Evolutionary conservation across 2,888 invertebrate species (phyloP).

Genomic region (Mycalesis mineus): DNA sequence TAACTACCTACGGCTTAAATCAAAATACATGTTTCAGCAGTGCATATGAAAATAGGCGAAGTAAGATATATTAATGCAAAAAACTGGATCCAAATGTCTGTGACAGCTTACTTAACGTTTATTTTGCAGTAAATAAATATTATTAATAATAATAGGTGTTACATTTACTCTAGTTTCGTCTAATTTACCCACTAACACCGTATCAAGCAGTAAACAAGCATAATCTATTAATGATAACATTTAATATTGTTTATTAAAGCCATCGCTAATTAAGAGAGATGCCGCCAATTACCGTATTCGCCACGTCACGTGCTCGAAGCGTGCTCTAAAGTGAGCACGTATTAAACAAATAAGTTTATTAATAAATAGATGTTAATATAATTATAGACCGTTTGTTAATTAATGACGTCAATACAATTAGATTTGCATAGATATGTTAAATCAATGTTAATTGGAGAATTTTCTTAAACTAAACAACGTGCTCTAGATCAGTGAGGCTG

Average conservation of each 20-base stretch:
- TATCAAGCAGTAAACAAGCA: slow-evolving; percentile 18
- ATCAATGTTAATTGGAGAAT: too few relatives aligned
- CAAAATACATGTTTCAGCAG: too few relatives aligned
- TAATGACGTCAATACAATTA: slow-evolving; percentile 3
- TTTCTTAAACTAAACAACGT: too few relatives aligned
- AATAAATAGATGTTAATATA: background rate
- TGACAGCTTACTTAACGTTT: too few relatives aligned
- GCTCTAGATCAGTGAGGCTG: too few relatives aligned
- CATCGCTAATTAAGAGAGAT: slow-evolving; percentile 15
- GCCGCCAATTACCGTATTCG: slow-evolving; percentile 11
- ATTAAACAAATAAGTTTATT: slow-evolving; percentile 1
- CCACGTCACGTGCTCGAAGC: slow-evolving; percentile 23
- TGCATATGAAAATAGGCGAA: too few relatives aligned
- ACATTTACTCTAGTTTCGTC: background rate
- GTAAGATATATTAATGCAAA: too few relatives aligned
- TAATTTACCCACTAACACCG: slow-evolving; percentile 17
- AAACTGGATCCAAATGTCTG: too few relatives aligned
- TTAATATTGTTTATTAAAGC: slow-evolving; percentile 20
- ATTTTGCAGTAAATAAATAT: too few relatives aligned
- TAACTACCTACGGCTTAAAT: too few relatives aligned
- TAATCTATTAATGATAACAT: slow-evolving; percentile 16
- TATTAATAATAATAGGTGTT: background rate
- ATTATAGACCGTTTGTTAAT: slow-evolving; percentile 3
- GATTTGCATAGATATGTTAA: background rate
- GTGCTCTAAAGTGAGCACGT: slow-evolving; percentile 19